Percentiles rank a stretch among this genome's conserved stretches.
phyloP scores from a whole-genome alignment of 2,888 invertebrate genomes.

The Conomelus anceps region DNA sequence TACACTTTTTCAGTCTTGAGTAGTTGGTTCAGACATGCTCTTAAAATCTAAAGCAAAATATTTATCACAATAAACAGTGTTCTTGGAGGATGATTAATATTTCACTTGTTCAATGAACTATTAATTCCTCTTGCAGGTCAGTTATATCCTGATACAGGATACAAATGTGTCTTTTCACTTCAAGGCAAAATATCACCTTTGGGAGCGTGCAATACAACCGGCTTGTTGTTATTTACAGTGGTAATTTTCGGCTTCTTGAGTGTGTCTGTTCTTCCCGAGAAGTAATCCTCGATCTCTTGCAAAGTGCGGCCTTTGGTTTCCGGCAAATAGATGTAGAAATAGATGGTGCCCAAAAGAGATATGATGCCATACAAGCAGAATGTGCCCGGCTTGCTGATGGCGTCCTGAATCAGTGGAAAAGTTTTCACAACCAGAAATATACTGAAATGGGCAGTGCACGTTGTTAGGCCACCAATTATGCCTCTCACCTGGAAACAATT shows the following conservation, averaged over 20 bases:
- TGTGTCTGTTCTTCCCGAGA: conserved; percentile 54
- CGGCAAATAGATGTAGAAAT: conserved; percentile 58
- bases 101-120: neutral
- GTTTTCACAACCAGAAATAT: conserved; percentile 63
- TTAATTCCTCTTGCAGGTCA: neutral
- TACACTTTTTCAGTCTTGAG: neutral
- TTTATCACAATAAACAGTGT: neutral
- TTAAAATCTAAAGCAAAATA: neutral
- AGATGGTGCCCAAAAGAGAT: conserved; percentile 51
- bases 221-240: conserved; percentile 20
- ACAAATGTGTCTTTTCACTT: conserved; percentile 15
- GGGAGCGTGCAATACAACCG: conserved; percentile 26
- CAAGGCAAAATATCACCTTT: conserved; percentile 30
- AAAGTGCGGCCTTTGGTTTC: conserved; percentile 61
- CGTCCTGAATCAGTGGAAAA: conserved; percentile 50
- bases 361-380: conserved; percentile 56
- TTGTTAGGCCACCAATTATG: conserved; percentile 58
- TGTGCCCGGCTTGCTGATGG: conserved; percentile 52
- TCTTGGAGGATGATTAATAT: no score
- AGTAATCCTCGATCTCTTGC: conserved; percentile 65
- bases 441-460: conserved; percentile 56
- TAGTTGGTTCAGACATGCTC: neutral
- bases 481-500: conserved; percentile 52
- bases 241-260: conserved; percentile 37
- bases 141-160: neutral